Conservation (phyloP, 2,113 vertebrate genomes). For the Percopsis transmontana region DNA sequence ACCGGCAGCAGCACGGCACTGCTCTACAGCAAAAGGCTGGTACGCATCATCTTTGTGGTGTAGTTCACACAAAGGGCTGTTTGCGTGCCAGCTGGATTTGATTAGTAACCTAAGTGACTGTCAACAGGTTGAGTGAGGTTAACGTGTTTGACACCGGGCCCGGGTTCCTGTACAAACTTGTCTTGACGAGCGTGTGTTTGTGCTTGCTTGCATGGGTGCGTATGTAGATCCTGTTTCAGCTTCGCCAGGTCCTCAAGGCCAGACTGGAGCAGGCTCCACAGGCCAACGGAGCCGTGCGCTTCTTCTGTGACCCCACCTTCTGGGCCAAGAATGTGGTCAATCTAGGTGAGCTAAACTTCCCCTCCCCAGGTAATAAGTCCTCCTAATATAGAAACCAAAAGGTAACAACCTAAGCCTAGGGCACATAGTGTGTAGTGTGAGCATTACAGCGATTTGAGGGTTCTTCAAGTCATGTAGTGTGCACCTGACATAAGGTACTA, state of each 20-base stretch:
- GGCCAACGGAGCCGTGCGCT: conserved; percentile 93
- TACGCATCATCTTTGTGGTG: no score
- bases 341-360: conserved; percentile 83
- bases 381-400: no score
- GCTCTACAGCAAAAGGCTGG: conserved; percentile 96
- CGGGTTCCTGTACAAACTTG: neutral
- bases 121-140: neutral
- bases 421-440: no score
- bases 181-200: neutral
- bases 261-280: conserved; percentile 92
- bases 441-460: no score
- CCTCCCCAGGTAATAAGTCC: no score
- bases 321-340: conserved; percentile 99
- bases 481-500: no score
- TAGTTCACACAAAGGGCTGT: no score
- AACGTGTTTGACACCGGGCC: neutral
- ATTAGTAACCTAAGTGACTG: no score
- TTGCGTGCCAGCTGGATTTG: neutral
- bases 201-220: neutral
- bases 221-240: conserved; percentile 91
- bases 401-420: no score
- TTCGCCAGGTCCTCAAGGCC: conserved; percentile 92
- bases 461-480: no score
- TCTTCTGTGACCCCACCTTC: conserved; percentile 98
- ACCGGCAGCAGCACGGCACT: conserved; percentile 95